Evolutionary conservation across 2,888 invertebrate genomes (phyloP), one percentile per base, ranked within the genome.

Genomic region (Scelioninae gen. 2): DNA sequence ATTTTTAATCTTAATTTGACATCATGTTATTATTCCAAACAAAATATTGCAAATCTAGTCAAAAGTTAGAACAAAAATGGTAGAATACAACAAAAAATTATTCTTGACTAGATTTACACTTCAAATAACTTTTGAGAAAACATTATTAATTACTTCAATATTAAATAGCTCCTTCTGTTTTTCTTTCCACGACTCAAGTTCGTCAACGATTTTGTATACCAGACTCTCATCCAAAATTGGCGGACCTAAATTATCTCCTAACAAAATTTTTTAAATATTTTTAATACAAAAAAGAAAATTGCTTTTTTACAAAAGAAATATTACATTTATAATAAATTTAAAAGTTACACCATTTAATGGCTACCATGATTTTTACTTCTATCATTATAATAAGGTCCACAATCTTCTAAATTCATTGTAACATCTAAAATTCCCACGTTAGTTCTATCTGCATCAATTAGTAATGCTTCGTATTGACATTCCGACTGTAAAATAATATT

Each of bases 171-270:
- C 88, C 79, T 92, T 90, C 79, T 93, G 91, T 19, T 89, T 87
- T 73, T 90, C 89, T 80, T 93, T 94, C 93, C 94, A 94, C 18
- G 90, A 90, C 80, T 92, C 92, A 1, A 94, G 85, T 73, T 93
- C 92, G 31, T 90, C 88, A 0, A 93, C 89, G 77, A 90, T 89
- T 83, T 89, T 90, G 16, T 88, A 85, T 0, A 87, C 86, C 71
- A 88, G 76, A 67, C 78, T 81, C 37, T 85, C 85, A 52, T 86
- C 82, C 18, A 85, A 74, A 60, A 83, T 82, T 16, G 85, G 83
- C 9, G 84, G 83, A 0, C 84, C 84, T 19, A 83, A 74, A 76
- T 82, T 82, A 75, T 84, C 81, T 33, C 71, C 83, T 83, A 39
- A 35, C 2, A 35, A 11, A n/a, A 22, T 22, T n/a, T n/a, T n/a